phyloP scores from a whole-genome alignment of 2,113 vertebrate genomes.

The Labeo catla region DNA sequence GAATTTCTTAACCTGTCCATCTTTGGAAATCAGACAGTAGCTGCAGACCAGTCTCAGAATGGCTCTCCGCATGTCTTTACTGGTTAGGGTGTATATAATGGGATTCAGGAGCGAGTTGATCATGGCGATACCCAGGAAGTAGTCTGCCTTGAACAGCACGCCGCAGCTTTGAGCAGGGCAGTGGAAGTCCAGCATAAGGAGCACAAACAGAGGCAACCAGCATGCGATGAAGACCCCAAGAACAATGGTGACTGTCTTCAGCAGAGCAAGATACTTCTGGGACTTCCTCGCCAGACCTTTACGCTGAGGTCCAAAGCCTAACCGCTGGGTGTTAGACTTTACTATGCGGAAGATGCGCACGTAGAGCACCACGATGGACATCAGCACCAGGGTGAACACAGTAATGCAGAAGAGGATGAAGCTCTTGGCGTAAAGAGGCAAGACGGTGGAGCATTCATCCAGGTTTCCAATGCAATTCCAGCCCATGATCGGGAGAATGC shows the following conservation, averaged over 20 bases:
- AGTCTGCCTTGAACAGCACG: constrained; percentile 84
- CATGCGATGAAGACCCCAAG: constrained; percentile 87
- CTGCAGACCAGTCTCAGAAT: constrained; percentile 83
- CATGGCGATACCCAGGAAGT: constrained; percentile 89
- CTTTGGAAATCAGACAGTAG: constrained; percentile 68
- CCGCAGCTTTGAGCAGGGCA: constrained; percentile 72
- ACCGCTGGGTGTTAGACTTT: constrained; percentile 77
- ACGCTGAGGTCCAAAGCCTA: constrained; percentile 58
- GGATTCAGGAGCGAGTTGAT: constrained; percentile 90
- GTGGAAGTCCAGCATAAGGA: constrained; percentile 84
- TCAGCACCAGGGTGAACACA: constrained; percentile 79
- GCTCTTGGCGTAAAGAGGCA: constrained; percentile 89
- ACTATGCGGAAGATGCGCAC: constrained; percentile 87
- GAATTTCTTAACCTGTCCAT: constrained; percentile 71
- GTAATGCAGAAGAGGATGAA: constrained; percentile 88
- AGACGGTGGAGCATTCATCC: constrained; percentile 82
- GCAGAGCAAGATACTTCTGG: constrained; percentile 82
- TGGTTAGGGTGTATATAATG: constrained; percentile 91
- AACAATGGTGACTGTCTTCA: constrained; percentile 88
- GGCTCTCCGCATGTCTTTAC: constrained; percentile 84
- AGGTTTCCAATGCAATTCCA: constrained; percentile 88
- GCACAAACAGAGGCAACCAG: constrained; percentile 87
- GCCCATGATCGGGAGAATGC: constrained; percentile 82
- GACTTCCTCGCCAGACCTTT: constrained; percentile 72
- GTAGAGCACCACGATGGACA: constrained; percentile 87